Conservation (phyloP, 2,888 invertebrate species). For the Drosophila affinis region DNA sequence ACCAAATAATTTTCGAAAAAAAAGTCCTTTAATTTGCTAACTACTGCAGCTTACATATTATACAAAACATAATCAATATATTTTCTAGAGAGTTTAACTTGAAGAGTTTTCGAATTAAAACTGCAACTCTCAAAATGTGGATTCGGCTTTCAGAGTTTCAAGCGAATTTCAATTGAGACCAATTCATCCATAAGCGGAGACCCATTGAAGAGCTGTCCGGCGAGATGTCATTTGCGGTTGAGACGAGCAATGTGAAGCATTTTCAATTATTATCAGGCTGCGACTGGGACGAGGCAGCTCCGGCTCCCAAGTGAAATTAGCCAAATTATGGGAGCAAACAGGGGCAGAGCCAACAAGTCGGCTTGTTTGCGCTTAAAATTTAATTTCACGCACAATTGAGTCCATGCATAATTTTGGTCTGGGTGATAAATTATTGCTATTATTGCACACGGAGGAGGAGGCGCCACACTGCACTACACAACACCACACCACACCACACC, state of each 20-base stretch:
- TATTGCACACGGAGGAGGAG: constrained; percentile 63
- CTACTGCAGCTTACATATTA: too few relatives aligned
- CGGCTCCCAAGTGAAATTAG: constrained; percentile 62
- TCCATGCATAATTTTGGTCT: constrained; percentile 76
- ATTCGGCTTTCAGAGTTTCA: neutral
- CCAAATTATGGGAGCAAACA: constrained; percentile 79
- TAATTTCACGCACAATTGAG: constrained; percentile 81
- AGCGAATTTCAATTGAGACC: constrained; percentile 18
- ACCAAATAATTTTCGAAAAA: too few relatives aligned
- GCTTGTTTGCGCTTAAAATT: constrained; percentile 80
- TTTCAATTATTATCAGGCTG: constrained; percentile 63
- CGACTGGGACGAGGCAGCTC: neutral
- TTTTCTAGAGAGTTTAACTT: neutral
- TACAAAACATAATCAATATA: neutral
- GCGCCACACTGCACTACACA: neutral
- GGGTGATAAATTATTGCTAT: constrained; percentile 80
- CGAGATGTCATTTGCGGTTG: constrained; percentile 33
- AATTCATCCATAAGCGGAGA: constrained; percentile 6
- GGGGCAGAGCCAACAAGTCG: constrained; percentile 62
- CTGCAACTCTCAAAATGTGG: neutral
- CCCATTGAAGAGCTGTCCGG: neutral
- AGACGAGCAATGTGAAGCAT: constrained; percentile 48
- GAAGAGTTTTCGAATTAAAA: neutral
- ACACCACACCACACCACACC: neutral
- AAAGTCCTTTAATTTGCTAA: too few relatives aligned